These are phyloP conservation scores for Falcaria lacertinaria DNA, from an alignment of 2,888 invertebrate species.

Conservation along the genomic window DNA sequence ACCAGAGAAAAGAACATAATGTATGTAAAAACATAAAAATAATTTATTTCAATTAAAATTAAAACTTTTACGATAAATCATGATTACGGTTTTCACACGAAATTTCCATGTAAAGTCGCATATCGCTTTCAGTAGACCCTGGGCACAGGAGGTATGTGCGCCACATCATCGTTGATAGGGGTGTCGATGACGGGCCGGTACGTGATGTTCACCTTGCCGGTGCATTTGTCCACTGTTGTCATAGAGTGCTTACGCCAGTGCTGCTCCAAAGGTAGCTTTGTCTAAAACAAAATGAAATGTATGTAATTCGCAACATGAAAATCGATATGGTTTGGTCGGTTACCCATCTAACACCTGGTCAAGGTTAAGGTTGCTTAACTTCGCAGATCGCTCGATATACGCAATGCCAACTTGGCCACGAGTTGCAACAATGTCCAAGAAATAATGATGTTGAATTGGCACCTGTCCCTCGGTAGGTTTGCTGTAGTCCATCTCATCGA, in stretches of 20 bases:
- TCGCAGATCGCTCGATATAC: too few species aligned
- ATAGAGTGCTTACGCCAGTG: constrained; percentile 99
- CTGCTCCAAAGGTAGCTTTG: constrained; percentile 83
- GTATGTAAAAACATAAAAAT: too few species aligned
- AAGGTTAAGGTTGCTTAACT: too few species aligned
- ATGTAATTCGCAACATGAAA: too few species aligned
- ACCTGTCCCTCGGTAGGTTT: constrained; percentile 91
- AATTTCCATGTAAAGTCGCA: neutral
- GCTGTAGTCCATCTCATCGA: constrained; percentile 96
- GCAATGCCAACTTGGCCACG: too few species aligned
- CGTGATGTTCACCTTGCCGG: constrained; percentile 88
- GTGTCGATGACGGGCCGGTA: constrained; percentile 96
- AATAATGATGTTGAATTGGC: neutral
- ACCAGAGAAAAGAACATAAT: too few species aligned
- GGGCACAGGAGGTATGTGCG: constrained; percentile 92
- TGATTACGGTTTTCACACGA: too few species aligned
- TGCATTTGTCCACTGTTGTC: constrained; percentile 83
- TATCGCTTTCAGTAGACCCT: constrained; percentile 88
- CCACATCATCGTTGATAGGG: constrained; percentile 90
- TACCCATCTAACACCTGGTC: too few species aligned
- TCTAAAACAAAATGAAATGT: constrained; percentile 72
- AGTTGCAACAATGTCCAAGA: too few species aligned
- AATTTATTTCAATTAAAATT: too few species aligned
- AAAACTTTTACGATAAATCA: too few species aligned
- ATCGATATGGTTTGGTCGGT: too few species aligned